Base-by-base conservation (phyloP, 2,888 invertebrate genomes). In the Globia sparganii region DNA sequence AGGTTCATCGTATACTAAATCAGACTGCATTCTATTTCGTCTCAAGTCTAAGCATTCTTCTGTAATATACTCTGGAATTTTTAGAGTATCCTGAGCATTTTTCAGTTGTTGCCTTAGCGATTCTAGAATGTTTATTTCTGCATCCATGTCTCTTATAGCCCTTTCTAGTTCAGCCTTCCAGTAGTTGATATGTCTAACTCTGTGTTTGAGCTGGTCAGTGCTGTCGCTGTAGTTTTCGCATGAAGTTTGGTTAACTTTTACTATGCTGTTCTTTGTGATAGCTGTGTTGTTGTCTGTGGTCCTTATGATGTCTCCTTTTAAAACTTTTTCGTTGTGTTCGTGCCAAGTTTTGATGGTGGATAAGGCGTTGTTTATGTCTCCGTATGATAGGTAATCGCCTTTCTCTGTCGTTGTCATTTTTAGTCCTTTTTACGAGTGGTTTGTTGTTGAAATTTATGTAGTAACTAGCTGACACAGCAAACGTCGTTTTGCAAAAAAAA, bases 11-110 rank as follows among this genome's bases (percentile, higher is more conserved):
- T 98, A 97, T 0, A 98, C 97, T 2, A 98, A 93, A 92, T 98
- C 98, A 0, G 97, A 97, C 87, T 98, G 98, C 87, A 98, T 97
- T 70, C 98, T 97, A 18, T 97, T 97, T 0, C 97, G 95, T 86
- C 98, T 96, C 46, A 98, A 92, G 72, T 97, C 97, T 25, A 98
- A 91, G 87, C 98, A 98, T 92, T 98, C 98, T 15, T 97, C 97
- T 1, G 97, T 97, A 86, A 96, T 94, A 70, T 92, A 93, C 75
- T 94, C 92, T 0, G 94, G 96, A 77, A 92, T 94, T 70, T 93
- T 96, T 1, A 95, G 75, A 0, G 92, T 91, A 28, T 94, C 94
- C 88, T 94, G 94, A 11, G 96, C 96, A 67, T 96, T 95, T 86
- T 95, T 96, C 0, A 97, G 77, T 77, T 97, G 97, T 83, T 97